Conservation (phyloP, 2,113 vertebrate species). For the Mormyrus lacerda region DNA sequence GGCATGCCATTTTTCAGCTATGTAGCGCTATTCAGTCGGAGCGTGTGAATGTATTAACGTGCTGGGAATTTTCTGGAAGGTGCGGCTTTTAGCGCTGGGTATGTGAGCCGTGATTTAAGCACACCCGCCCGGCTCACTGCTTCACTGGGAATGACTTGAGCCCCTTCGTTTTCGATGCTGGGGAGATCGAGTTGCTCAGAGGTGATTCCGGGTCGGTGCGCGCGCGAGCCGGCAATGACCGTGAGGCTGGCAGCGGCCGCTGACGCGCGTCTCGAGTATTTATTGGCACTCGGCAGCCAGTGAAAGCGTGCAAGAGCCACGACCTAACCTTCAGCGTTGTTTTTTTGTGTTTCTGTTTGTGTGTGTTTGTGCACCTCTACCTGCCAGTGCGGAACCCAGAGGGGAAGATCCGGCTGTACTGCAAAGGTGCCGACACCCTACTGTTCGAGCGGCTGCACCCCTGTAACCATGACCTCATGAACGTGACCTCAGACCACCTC, state of each 20-base stretch:
- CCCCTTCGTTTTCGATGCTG: background rate
- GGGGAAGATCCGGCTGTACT: conserved; percentile 87
- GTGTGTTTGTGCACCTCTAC: conserved; percentile 9
- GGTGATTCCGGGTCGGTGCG: background rate
- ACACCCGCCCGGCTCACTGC: background rate
- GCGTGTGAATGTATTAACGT: background rate
- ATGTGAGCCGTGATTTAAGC: background rate
- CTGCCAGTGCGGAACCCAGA: conserved; percentile 73
- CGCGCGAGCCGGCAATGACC: background rate
- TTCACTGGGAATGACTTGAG: background rate
- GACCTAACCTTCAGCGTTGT: background rate
- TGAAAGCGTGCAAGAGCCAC: background rate
- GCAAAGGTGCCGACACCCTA: conserved; percentile 88
- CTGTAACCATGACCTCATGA: conserved; percentile 66
- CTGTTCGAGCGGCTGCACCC: conserved; percentile 77
- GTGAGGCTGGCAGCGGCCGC: background rate
- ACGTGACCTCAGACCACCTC: conserved; percentile 78
- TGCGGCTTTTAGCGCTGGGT: background rate
- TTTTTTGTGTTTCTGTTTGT: conserved; percentile 1
- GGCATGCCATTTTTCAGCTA: background rate
- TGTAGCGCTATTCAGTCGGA: background rate
- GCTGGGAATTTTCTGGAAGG: background rate
- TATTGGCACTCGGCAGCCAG: background rate
- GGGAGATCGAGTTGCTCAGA: background rate
- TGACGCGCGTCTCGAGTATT: background rate